Conservation (phyloP, 1,140 invertebrate genomes). For the Hylaeus volcanicus region DNA sequence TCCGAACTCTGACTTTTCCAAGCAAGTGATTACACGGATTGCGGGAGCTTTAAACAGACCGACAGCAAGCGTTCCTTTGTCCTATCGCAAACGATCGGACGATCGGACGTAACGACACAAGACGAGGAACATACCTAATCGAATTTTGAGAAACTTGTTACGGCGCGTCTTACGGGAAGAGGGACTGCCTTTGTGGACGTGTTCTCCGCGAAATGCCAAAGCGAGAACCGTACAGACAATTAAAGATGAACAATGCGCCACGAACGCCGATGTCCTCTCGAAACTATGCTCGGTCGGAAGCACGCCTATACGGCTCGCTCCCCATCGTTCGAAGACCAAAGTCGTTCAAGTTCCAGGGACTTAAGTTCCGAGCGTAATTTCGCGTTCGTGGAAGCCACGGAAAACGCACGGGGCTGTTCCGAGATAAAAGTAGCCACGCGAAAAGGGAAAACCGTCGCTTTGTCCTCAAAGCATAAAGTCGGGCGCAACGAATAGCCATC, state of each 20-base stretch:
- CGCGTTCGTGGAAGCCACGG: constrained; percentile 10
- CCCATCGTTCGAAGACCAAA: background rate
- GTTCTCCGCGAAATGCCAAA: constrained; percentile 25
- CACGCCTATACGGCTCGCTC: background rate
- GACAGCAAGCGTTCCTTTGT: constrained; percentile 18
- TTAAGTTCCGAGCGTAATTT: constrained; percentile 28
- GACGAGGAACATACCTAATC: constrained; percentile 65
- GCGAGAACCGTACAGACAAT: constrained; percentile 28
- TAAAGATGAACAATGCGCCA: constrained; percentile 52
- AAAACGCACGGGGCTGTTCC: background rate
- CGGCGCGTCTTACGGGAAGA: constrained; percentile 54
- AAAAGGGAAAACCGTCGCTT: constrained; percentile 34
- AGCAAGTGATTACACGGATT: constrained; percentile 21
- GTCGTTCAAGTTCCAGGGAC: background rate
- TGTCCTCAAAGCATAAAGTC: constrained; percentile 33
- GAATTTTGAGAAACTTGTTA: constrained; percentile 74
- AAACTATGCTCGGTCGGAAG: constrained; percentile 45
- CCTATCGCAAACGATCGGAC: constrained; percentile 46
- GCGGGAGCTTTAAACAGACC: constrained; percentile 15
- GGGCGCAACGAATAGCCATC: constrained; percentile 19
- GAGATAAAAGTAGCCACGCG: constrained; percentile 34
- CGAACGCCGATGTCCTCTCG: constrained; percentile 3
- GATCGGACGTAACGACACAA: constrained; percentile 15
- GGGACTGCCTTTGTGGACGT: constrained; percentile 49
- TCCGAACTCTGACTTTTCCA: too few species aligned